Percentiles rank a stretch among this genome's conserved stretches.
Conservation (phyloP, 1,140 invertebrate genomes). For the Pseudomyrmex concolor region DNA sequence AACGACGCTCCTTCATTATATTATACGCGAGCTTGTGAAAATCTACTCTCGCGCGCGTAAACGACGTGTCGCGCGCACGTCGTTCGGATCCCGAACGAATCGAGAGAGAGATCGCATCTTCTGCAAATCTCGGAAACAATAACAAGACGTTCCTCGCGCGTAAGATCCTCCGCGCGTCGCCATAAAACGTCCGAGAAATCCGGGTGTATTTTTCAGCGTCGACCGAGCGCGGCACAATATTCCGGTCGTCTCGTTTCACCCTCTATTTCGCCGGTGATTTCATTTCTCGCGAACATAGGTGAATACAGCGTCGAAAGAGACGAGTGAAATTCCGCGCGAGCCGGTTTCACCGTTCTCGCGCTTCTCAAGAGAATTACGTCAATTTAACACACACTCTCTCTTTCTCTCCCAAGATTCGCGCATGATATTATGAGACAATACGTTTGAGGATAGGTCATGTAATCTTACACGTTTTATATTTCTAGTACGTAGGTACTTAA, state of each 20-base stretch:
- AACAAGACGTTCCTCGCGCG: background rate
- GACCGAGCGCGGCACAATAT: conserved; percentile 22
- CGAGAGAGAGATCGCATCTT: background rate
- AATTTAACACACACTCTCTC: background rate
- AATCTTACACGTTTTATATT: background rate
- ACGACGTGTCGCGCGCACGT: background rate
- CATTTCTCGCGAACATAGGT: conserved; percentile 24
- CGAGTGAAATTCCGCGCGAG: background rate
- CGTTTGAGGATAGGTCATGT: background rate
- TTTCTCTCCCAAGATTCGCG: background rate
- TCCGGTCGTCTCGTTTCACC: background rate
- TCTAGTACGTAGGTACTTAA: background rate
- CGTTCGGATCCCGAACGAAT: background rate
- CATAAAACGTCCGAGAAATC: background rate
- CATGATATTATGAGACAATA: background rate
- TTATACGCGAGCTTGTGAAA: background rate
- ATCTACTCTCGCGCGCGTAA: background rate
- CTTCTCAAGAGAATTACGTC: background rate
- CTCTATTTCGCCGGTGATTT: conserved; percentile 33
- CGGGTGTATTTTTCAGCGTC: conserved; percentile 7
- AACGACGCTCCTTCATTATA: background rate
- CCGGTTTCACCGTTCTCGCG: background rate
- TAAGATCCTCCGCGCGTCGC: background rate
- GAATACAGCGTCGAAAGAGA: background rate
- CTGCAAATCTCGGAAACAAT: conserved; percentile 25